Base-by-base conservation (phyloP, 2,113 vertebrate species). In the Protomyctophum bolini region DNA sequence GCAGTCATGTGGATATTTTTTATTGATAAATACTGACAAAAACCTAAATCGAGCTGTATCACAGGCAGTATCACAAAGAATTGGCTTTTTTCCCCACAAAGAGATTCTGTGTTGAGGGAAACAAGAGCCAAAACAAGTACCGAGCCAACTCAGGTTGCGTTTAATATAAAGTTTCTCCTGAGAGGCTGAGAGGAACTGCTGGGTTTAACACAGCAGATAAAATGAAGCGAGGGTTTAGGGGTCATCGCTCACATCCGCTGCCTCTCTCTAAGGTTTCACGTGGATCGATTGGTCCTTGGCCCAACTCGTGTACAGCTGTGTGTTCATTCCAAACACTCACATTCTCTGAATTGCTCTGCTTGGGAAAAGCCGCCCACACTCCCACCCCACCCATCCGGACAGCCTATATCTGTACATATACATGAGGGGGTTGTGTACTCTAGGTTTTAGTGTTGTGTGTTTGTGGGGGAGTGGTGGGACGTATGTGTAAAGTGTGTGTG, bases 271-370 rank as follows among this genome's bases (percentile, higher is more conserved):
- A 65, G 73, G 82, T 80, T 87, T 88, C 52, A 28, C 62, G 68
- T 63, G 71, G 62, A 82, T 88, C 80, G 84, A 81, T 87, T 88
- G 80, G 73, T 73, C 76, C 73, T 76, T 81, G 73, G 83, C 58
- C 77, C 21, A 21, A 21, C 21, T 60, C 57, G 73, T 62, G 15
- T 46, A 52, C 15, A 10, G 10, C 8, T 33, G 28, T 15, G 5
- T 48, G 66, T 57, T 72, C 50, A 67, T 70, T 84, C 83, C 76
- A 48, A 3, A 66, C 62, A 75, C 81, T 77, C 52, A 63, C 70
- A 84, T 77, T 63, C 79, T 60, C 63, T 62, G 56, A 57, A 81
- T 72, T 75, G 51, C 66, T 72, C 28, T 21, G 48, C 55, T 69
- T 65, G 51, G 56, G 33, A 80, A 87, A 84, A 75, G 33, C 65